Base-by-base conservation (phyloP, 2,888 invertebrate species). In the Chaetoderma sp. region DNA sequence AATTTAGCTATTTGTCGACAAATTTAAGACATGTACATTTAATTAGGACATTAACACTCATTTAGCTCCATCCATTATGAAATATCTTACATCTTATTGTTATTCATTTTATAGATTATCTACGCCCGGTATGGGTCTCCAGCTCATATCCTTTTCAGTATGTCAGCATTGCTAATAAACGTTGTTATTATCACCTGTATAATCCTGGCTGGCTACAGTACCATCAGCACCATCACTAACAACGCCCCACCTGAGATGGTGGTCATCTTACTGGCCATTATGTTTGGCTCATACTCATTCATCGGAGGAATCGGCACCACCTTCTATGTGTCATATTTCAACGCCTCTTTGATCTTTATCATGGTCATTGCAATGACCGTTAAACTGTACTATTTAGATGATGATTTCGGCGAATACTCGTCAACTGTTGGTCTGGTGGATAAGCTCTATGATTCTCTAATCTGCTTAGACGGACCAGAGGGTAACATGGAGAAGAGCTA, bases 301-400 rank as follows among this genome's bases (percentile, higher is more conserved):
- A 73, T 82, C 45, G 81, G 81, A 16, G 81, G 81, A 4, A 68
- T 81, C 0, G 80, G 83, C 0, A 80, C 83, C 8, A 81, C 83
- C 0, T 83, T 83, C 59, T 83, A 83, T 60, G 83, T 83, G 25
- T 81, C 81, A 5, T 83, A 83, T 67, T 81, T 81, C 73, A 82
- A 82, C 68, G 71, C 77, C 5, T 69, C 73, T n/a, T 63, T 81
- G 18, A 78, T 80, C 21, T 81, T 78, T 56, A 61, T 69, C 10
- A 72, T 77, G 1, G 68, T 82, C 27, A 63, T 78, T 23, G 68
- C 72, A 23, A 73, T 81, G 47, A 75, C 71, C 45, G 60, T 75
- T 16, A 75, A 73, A 50, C 65, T 52, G 6, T 79, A 78, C 42
- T 76, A 77, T 59, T 52, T 62, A 1, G 68, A 71, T 8, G 62